phyloP scores from a whole-genome alignment of 2,797 vertebrate genomes.

The Argya squamiceps region DNA sequence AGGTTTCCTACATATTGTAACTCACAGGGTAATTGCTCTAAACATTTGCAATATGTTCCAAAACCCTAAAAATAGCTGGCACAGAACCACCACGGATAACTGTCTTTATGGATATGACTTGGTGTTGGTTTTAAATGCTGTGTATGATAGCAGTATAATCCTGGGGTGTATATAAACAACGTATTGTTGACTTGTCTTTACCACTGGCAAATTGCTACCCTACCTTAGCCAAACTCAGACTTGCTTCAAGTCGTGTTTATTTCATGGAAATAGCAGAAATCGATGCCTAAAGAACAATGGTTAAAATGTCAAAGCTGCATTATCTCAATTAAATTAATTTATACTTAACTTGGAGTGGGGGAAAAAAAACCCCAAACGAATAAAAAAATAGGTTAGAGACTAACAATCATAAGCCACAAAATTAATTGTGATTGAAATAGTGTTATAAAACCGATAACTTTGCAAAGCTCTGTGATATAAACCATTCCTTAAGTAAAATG shows the following conservation, averaged over 20 bases:
- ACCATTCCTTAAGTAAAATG: slow-evolving; percentile 69
- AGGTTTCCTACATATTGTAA: slow-evolving; percentile 74
- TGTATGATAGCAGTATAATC: slow-evolving; percentile 57
- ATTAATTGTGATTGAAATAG: slow-evolving; percentile 71
- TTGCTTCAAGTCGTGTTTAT: slow-evolving; percentile 73
- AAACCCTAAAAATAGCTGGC: slow-evolving; percentile 74
- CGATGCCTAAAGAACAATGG: slow-evolving; percentile 34
- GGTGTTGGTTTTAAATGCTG: slow-evolving; percentile 51
- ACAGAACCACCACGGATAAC: slow-evolving; percentile 70
- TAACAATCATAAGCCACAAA: slow-evolving; percentile 66
- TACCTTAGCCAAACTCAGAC: slow-evolving; percentile 78
- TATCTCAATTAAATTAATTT: slow-evolving; percentile 58
- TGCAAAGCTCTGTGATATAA: slow-evolving; percentile 68
- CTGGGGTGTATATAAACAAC: slow-evolving; percentile 60
- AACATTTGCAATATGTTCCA: slow-evolving; percentile 67
- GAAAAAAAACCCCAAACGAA: background rate
- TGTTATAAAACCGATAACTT: slow-evolving; percentile 72
- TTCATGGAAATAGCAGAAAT: slow-evolving; percentile 74
- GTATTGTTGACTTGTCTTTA: slow-evolving; percentile 65
- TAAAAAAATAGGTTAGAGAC: slow-evolving; percentile 36
- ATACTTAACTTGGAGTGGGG: background rate
- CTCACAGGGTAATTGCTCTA: slow-evolving; percentile 72
- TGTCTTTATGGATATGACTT: slow-evolving; percentile 67
- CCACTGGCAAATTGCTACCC: slow-evolving; percentile 73
- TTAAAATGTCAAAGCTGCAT: slow-evolving; percentile 67